phyloP scores from a whole-genome alignment of 2,113 vertebrate species.

The Passer domesticus region DNA sequence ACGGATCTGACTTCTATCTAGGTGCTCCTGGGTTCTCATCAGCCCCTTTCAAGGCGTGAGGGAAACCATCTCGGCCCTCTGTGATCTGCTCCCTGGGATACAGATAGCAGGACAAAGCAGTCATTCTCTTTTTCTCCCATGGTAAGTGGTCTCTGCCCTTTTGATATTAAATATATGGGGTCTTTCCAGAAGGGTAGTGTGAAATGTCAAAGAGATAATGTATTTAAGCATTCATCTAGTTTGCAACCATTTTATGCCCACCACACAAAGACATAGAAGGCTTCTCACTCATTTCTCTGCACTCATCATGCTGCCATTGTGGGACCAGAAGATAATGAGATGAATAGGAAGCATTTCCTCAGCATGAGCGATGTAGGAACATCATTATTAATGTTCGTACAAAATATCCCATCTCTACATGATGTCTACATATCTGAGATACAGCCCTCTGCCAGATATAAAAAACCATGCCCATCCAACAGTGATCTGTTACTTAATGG shows the following conservation, averaged over 20 bases:
- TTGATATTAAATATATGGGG: constrained; percentile 63
- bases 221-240: constrained; percentile 62
- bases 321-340: constrained; percentile 72
- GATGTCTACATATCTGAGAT: constrained; percentile 66
- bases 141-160: constrained; percentile 65
- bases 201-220: constrained; percentile 46
- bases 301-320: constrained; percentile 70
- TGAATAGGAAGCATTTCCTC: constrained; percentile 72
- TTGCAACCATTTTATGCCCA: constrained; percentile 65
- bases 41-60: constrained; percentile 20
- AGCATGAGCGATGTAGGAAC: constrained; percentile 69
- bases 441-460: constrained; percentile 64
- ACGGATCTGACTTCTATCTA: constrained; percentile 35
- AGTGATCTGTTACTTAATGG: constrained; percentile 69
- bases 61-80: constrained; percentile 37
- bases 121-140: constrained; percentile 59
- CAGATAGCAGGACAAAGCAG: constrained; percentile 50
- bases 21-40: constrained; percentile 50
- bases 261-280: constrained; percentile 66
- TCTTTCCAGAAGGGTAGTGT: constrained; percentile 53
- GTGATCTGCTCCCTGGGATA: constrained; percentile 52
- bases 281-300: constrained; percentile 65
- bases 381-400: constrained; percentile 72
- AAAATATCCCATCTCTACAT: constrained; percentile 72
- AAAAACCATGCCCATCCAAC: constrained; percentile 64